Conservation (phyloP, 2,888 invertebrate species). For the Colletes collaris region DNA sequence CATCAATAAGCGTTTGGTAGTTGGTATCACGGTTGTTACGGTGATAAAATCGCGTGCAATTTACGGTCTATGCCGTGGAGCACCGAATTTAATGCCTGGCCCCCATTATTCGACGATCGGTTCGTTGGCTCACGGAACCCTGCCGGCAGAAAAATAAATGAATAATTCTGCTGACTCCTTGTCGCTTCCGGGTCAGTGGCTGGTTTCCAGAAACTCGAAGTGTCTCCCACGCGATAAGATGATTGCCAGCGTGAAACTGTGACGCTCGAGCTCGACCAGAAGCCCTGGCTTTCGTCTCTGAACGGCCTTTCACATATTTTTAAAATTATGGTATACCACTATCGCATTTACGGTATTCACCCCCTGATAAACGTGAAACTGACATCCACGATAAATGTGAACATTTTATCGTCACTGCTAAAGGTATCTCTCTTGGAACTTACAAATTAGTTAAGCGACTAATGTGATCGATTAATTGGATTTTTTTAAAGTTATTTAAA, state of each 20-base stretch:
- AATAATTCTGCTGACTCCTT: slow-evolving; percentile 30
- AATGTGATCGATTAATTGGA: too few species aligned
- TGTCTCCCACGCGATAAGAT: slow-evolving; percentile 12
- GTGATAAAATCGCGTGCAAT: slow-evolving; percentile 9
- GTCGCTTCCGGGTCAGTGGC: slow-evolving; percentile 25
- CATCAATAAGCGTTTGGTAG: too few species aligned
- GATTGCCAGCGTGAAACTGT: not conserved
- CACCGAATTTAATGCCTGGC: slow-evolving; percentile 15
- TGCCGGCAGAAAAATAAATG: slow-evolving; percentile 7
- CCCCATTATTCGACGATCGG: slow-evolving; percentile 11
- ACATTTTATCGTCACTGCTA: too few species aligned
- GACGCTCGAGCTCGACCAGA: not conserved
- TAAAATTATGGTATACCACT: too few species aligned
- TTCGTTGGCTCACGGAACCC: slow-evolving; percentile 14
- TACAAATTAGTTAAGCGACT: too few species aligned
- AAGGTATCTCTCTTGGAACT: too few species aligned
- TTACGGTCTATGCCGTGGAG: not conserved
- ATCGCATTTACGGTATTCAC: too few species aligned
- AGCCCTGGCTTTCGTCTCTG: too few species aligned
- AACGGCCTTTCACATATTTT: too few species aligned
- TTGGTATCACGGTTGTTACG: not conserved
- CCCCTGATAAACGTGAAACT: too few species aligned
- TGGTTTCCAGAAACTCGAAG: slow-evolving; percentile 4
- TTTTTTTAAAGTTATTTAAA: too few species aligned
- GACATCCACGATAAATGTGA: too few species aligned